Base-by-base conservation (phyloP, 1,140 invertebrate species). In the Caerostris extrusa region DNA sequence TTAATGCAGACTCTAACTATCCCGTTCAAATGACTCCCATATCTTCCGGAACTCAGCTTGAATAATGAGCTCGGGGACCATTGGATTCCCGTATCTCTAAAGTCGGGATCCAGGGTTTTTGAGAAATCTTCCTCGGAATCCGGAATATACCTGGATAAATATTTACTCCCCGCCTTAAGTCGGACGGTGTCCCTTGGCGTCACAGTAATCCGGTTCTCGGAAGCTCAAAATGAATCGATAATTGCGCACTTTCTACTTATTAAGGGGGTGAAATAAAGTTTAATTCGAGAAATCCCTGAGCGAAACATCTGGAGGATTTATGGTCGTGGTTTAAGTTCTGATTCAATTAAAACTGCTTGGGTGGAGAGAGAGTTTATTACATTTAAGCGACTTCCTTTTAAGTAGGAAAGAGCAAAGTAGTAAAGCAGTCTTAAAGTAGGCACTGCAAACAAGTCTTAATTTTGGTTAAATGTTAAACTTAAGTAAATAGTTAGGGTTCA, bases 221-320 rank as follows among this genome's bases (percentile, higher is more conserved):
- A 77, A 50, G 69, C 69, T 8, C 69, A 77, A 77, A 71, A 77
- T 77, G 69, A 77, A 77, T 77, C 69, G 10, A 77, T 77, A 77
- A 77, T 77, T 77, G 19, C 19, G 10, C 19, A 10, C 19, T 50
- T 77, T 50, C 69, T 34, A 53, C 19, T 34, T 34, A 77, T 77
- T 50, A 34, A 4, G 69, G 50, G 69, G 10, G 34, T 77, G 69
- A 34, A 77, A 50, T 77, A 77, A 77, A 77, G 50, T 77, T 77
- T 50, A 77, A 77, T 10, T 77, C 69, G 50, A 77, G 69, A 77
- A 77, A 77, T 77, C 19, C 19, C 69, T 77, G 5, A 34, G 69
- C 69, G 69, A 2, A 77, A 77, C 34, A 50, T 53, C 34, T 50
- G 19, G 67, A 77, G 69, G 34, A 77, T 77, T 77, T 77, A 77